Evolutionary conservation across 2,888 invertebrate genomes (phyloP), one percentile per base, ranked within the genome.

Genomic region (Monochamus alternatus): DNA sequence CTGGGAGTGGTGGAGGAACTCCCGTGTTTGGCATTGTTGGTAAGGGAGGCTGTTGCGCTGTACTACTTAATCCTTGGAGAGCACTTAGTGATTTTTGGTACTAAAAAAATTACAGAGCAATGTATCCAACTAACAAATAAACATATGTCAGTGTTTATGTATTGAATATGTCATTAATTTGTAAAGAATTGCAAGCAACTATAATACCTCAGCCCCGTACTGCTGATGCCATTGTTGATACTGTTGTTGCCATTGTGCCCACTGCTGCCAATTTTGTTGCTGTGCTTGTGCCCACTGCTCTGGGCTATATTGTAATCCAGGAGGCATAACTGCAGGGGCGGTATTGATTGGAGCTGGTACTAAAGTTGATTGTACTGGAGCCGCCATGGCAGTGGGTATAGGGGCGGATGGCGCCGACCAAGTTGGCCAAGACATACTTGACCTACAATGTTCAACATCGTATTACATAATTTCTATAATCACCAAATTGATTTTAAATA

Each of bases 231-330:
- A 94, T 83, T 94, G 93, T 66, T 93, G 92, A 88, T 94, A 95
- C 84, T 94, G 94, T 81, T 93, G 93, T 83, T 95, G 94, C 94
- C 94, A 95, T 81, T 94, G 94, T 9, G 93, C 91, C 92, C 94
- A 94, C 81, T 94, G 94, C 80, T 93, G 92, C 92, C 93, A 94
- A 84, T 93, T 93, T 86, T 94, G 93, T 81, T 94, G 93, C 84
- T 93, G 94, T 88, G 93, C 90, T 81, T 92, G 89, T 60, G 92
- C 90, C 94, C 94, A 94, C 87, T 94, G 94, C 82, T 94, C 94
- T 60, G 92, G 88, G 5, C 92, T 91, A 80, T 92, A 93, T 30
- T 90, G 88, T 74, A 87, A 78, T n/a, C 84, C 84, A 12, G 87
- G 82, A 12, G 87, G 83, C 44, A 84, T 64, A 47, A 78, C 78